Evolutionary conservation across 2,888 invertebrate genomes (phyloP), one percentile per base, ranked within the genome.

Genomic region (Plemyria rubiginata): DNA sequence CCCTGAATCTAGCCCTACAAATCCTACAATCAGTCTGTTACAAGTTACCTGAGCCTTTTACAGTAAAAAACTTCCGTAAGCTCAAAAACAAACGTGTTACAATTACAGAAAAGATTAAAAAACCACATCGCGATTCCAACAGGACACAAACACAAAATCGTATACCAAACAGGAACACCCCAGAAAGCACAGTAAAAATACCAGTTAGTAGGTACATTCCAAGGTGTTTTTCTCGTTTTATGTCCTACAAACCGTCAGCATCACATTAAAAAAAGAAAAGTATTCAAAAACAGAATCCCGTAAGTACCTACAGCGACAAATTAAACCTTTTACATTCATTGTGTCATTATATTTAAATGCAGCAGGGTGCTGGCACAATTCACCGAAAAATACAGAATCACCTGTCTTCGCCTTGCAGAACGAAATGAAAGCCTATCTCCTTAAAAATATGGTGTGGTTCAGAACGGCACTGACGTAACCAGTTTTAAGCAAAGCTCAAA

Each of bases 311-410:
- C 70, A 67, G 70, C 77, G 79, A 84, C 84, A 84, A 88, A 87
- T 87, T 84, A 80, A 74, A 78, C 77, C 79, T 81, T 85, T 70
- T 84, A 82, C 80, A 63, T 59, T 83, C 80, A 63, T 59, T 82
- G 80, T 79, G 76, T 79, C 82, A 82, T 87, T 85, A 86, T 80
- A 83, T 87, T 88, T 82, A 85, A 89, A 88, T 84, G 80, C 82
- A 83, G 79, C 75, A 65, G 78, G 79, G 81, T 80, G 79, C 77
- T 73, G 76, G 71, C 80, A 78, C 80, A 79, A 79, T 82, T 81
- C 71, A 77, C 79, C 75, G 62, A 82, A 85, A 22, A 82, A 81
- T 81, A 77, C 74, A 77, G 80, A 78, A 80, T 82, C 81, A 85
- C 82, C 83, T 84, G 78, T 76, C 77, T 60, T 57, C n/a, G 54